Evolutionary conservation across 37 sponge, comb jelly and placozoan genomes (phyloP).

Genomic region (Axinella damicornis): DNA sequence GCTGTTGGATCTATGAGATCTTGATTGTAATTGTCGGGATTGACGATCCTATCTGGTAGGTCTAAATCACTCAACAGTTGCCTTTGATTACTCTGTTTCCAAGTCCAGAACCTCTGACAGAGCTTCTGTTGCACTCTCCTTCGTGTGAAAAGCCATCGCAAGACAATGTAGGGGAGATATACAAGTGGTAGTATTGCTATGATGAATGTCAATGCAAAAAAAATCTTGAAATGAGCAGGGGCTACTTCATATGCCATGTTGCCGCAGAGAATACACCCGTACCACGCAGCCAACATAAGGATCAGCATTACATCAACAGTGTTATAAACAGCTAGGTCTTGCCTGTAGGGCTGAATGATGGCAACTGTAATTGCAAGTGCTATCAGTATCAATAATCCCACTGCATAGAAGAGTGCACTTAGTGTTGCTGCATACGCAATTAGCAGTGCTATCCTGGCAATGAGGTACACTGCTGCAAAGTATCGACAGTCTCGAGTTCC

Average conservation of each 20-base stretch:
- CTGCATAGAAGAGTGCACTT: not conserved
- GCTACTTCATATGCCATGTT: not conserved
- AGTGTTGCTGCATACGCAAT: slow-evolving; percentile 22
- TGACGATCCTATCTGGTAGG: not conserved
- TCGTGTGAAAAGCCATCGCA: not conserved
- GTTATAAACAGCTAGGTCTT: not conserved
- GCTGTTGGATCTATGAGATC: no score
- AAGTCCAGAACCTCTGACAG: not conserved
- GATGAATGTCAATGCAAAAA: not conserved
- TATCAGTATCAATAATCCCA: not conserved
- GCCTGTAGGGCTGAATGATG: not conserved
- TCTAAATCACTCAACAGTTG: no score
- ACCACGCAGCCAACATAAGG: not conserved
- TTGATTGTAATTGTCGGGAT: not conserved
- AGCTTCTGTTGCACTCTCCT: not conserved
- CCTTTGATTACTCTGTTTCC: not conserved
- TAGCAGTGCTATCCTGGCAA: slow-evolving; percentile 30
- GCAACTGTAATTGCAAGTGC: not conserved
- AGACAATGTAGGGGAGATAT: not conserved
- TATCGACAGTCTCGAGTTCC: slow-evolving; percentile 52
- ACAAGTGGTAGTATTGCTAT: slow-evolving; percentile 2
- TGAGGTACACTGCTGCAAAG: slow-evolving; percentile 66
- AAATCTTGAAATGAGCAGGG: no score
- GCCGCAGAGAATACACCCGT: not conserved
- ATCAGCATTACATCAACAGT: not conserved